A percentile compares a stretch with the other conserved stretches of the same genome.
Evolutionary conservation across 2,113 vertebrate species (phyloP).

Genomic region (Aramus guarauna): DNA sequence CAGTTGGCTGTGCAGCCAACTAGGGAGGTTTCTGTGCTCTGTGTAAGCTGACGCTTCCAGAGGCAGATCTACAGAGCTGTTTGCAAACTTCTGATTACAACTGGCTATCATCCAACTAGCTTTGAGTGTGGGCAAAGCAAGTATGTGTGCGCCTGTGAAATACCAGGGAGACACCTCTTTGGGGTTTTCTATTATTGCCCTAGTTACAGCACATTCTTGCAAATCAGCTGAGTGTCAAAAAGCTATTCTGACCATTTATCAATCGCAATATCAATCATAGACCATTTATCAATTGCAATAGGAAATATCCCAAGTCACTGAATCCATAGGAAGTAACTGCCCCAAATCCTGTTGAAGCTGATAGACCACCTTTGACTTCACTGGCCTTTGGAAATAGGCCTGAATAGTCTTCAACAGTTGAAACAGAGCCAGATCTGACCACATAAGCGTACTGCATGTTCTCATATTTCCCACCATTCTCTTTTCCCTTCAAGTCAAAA

Average conservation of each 20-base stretch:
- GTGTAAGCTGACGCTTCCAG: neutral
- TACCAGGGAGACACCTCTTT: neutral
- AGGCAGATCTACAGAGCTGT: neutral
- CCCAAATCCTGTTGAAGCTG: neutral
- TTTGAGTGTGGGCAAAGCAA: neutral
- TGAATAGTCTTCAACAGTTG: neutral
- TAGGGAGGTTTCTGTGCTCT: neutral
- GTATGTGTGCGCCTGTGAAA: neutral
- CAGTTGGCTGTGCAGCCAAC: neutral
- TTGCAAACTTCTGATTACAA: neutral
- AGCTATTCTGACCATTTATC: neutral
- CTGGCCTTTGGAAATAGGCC: neutral
- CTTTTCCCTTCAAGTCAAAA: neutral
- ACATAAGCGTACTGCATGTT: neutral
- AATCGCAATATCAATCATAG: neutral
- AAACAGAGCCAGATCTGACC: neutral
- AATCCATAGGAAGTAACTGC: neutral
- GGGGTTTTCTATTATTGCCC: neutral
- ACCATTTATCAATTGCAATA: neutral
- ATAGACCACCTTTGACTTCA: neutral
- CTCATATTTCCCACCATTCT: neutral
- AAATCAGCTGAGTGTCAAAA: neutral
- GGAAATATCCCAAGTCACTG: neutral
- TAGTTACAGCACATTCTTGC: neutral
- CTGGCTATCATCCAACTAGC: neutral